Percentiles rank a stretch among this genome's conserved stretches.
Evolutionary conservation across 1,140 invertebrate genomes (phyloP).

Genomic region (Tenebrio molitor): DNA sequence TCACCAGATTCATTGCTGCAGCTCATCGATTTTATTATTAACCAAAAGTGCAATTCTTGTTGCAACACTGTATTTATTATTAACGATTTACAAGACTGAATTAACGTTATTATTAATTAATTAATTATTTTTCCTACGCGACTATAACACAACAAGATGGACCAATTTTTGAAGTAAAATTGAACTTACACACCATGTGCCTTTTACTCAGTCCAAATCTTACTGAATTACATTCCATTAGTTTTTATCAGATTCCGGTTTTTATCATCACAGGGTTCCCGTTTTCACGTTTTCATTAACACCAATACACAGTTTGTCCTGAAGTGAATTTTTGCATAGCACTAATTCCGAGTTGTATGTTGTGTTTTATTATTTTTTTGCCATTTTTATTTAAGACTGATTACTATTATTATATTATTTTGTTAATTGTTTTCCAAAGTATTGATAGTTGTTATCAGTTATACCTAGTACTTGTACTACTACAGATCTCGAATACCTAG

Average conservation of each 20-base stretch:
- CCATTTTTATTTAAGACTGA: conserved; percentile 64
- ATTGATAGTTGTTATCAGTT: conserved; percentile 50
- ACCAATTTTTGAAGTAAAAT: conserved; percentile 51
- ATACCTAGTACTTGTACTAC: conserved; percentile 20
- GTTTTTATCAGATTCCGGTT: conserved; percentile 47
- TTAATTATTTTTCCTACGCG: conserved; percentile 44
- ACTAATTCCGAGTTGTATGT: conserved; percentile 36
- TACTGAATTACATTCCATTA: conserved; percentile 57
- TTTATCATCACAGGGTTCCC: conserved; percentile 17
- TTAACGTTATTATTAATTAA: conserved; percentile 36
- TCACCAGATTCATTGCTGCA: conserved; percentile 52
- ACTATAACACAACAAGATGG: conserved; percentile 48
- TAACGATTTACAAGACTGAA: conserved; percentile 45
- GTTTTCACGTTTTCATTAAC: conserved; percentile 22
- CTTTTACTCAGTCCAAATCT: conserved; percentile 48
- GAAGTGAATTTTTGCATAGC: conserved; percentile 16
- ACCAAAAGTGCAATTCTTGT: conserved; percentile 58
- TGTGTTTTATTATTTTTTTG: conserved; percentile 56
- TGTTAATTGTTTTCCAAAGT: conserved; percentile 58
- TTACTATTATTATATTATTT: conserved; percentile 52
- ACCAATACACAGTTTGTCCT: conserved; percentile 28
- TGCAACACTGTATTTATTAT: conserved; percentile 47
- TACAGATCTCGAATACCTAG: conserved; percentile 46
- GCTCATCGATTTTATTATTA: conserved; percentile 54
- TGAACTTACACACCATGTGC: conserved; percentile 48